Evolutionary conservation across 2,113 vertebrate genomes (phyloP).

Genomic region (Pithys albifrons): DNA sequence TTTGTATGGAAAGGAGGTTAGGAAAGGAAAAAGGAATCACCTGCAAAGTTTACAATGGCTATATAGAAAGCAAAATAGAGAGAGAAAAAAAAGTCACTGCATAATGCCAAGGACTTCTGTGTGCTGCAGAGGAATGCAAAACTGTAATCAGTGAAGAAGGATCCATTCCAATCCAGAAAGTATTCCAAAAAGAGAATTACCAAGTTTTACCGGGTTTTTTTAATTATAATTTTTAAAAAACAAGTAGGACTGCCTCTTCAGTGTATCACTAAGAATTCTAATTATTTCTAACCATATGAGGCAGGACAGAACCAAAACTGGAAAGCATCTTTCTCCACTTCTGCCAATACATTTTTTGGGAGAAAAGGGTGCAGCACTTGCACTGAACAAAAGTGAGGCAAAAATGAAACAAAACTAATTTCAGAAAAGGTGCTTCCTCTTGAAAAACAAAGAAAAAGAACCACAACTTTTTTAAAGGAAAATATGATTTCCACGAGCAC

Average conservation of each 20-base stretch:
- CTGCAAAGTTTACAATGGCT: background rate
- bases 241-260: background rate
- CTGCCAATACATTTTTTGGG: background rate
- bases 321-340: constrained; percentile 22
- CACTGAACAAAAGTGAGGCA: background rate
- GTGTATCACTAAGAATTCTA: background rate
- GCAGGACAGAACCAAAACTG: constrained; percentile 34
- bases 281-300: constrained; percentile 12
- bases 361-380: background rate
- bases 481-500: background rate
- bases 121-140: constrained; percentile 7
- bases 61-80: background rate
- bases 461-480: background rate
- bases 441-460: background rate
- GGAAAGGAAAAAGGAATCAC: background rate
- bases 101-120: background rate
- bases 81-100: background rate
- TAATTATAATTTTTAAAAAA: background rate
- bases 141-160: background rate
- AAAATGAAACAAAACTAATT: constrained; percentile 43
- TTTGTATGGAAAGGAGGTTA: background rate
- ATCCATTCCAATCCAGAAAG: background rate
- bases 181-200: background rate
- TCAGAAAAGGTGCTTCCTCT: constrained; percentile 1
- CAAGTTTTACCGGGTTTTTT: background rate